phyloP scores from a whole-genome alignment of 2,797 vertebrate genomes.

The Syngnathus rostellatus region DNA sequence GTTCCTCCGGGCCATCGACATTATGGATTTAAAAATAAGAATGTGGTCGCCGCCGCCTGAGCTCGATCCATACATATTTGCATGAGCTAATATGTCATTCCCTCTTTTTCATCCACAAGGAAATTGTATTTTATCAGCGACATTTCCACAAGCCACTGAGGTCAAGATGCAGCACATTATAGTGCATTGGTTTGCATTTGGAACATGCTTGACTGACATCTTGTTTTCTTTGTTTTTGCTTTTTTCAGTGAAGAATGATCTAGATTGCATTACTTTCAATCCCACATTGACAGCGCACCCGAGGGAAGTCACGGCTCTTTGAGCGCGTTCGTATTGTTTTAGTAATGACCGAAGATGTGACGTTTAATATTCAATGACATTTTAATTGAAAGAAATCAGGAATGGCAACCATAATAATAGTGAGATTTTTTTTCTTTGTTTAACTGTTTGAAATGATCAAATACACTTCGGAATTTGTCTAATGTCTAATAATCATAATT shows the following conservation, averaged over 20 bases:
- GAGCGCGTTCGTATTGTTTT: conserved; percentile 35
- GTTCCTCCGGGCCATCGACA: conserved; percentile 56
- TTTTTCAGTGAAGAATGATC: conserved; percentile 17
- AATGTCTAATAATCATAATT: conserved; percentile 15
- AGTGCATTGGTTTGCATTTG: conserved; percentile 22
- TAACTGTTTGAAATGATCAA: conserved; percentile 31
- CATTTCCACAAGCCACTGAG: conserved; percentile 37
- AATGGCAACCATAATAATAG: conserved; percentile 37
- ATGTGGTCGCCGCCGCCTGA: conserved; percentile 36
- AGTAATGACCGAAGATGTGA: conserved; percentile 23
- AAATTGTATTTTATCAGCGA: conserved; percentile 49
- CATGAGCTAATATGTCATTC: conserved; percentile 48
- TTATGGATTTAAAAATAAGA: conserved; percentile 67
- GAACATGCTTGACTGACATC: conserved; percentile 17
- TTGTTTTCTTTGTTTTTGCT: conserved; percentile 15
- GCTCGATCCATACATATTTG: conserved; percentile 46
- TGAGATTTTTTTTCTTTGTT: conserved; percentile 30
- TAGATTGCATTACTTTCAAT: conserved; percentile 24
- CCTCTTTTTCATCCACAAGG: conserved; percentile 31
- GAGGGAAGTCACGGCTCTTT: conserved; percentile 27
- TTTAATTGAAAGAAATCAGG: conserved; percentile 41
- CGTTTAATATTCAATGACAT: conserved; percentile 46
- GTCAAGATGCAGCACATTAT: conserved; percentile 32
- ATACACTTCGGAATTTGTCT: conserved; percentile 39
- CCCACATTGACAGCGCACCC: conserved; percentile 28